A percentile compares a stretch with the other conserved stretches of the same genome.
These are phyloP conservation scores for Diglossa cyanea DNA, from an alignment of 2,797 vertebrate species.

Conservation along the genomic window DNA sequence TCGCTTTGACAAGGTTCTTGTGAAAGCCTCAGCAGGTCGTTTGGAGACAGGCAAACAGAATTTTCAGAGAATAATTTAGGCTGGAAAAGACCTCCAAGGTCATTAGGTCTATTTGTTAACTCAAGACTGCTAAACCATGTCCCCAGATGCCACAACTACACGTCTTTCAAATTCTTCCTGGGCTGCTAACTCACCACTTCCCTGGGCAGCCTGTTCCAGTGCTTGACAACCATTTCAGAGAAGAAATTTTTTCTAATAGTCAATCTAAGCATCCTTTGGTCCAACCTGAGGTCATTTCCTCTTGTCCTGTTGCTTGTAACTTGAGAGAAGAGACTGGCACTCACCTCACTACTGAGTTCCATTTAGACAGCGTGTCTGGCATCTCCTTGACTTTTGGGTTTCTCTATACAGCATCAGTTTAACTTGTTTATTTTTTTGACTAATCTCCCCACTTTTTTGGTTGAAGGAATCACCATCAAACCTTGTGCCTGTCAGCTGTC, in stretches of 20 bases:
- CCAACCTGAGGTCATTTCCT: background rate
- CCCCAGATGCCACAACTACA: too few relatives aligned
- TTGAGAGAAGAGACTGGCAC: background rate
- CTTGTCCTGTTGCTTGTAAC: background rate
- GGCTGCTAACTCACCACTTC: background rate
- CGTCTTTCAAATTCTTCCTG: background rate
- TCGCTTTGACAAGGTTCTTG: background rate
- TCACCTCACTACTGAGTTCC: background rate
- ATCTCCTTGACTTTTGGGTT: background rate
- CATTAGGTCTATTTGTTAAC: background rate
- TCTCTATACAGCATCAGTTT: background rate
- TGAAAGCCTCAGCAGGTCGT: background rate
- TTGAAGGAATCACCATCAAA: background rate
- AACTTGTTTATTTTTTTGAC: background rate
- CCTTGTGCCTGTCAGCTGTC: background rate
- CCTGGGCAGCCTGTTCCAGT: background rate
- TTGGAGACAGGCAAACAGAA: background rate
- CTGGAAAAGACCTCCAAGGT: background rate
- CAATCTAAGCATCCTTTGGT: background rate
- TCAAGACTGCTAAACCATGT: background rate
- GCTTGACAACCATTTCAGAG: background rate
- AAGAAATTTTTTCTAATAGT: background rate
- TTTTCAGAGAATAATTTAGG: background rate
- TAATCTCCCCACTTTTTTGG: background rate
- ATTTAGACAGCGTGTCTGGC: background rate